Evolutionary conservation across 2,113 vertebrate genomes (phyloP), one percentile per base, ranked within the genome.

Genomic region (Poeciliopsis occidentalis): DNA sequence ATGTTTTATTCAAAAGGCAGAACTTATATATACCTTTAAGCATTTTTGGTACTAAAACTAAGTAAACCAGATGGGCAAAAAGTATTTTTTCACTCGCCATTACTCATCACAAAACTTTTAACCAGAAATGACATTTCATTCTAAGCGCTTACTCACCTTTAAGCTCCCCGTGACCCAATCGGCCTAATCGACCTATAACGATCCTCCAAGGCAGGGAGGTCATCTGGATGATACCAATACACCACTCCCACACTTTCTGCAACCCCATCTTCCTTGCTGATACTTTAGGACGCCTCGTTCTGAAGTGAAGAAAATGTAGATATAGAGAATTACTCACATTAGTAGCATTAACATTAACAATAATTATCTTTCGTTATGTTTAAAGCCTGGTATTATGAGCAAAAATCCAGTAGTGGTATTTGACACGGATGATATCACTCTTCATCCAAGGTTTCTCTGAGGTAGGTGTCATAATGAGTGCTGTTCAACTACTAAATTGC

Each of bases 211-310:
- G 97, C 75, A 98, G 86, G 0, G 98, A 97, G 0, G 97, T 99
- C 97, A 97, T 98, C 88, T 99, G 98, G 13, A 99, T 96, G 60
- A 99, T 95, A 2, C 97, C 97, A 0, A 98, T 81, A 69, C 97
- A 99, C 97, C 97, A 99, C 11, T 99, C 97, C 98, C 97, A 99
- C 0, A 99, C 84, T 89, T 98, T 99, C 92, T 99, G 97, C 51
- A 99, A 93, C 54, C 98, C 97, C 4, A 97, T 96, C 88, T 98
- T 98, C 70, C 98, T 95, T 5, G 97, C 95, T 66, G 98, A 98
- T 26, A 98, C 88, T 83, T 98, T 99, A 44, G 95, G 96, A 78
- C 96, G 96, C 64, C 98, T 95, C 0, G 96, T 94, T 90, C 98
- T 99, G 77, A 39, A 37, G 22, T 12, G 0, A 71, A 30, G 32